These are phyloP conservation scores for Gymnogyps californianus DNA, from an alignment of 2,113 vertebrate genomes.

Conservation along the genomic window DNA sequence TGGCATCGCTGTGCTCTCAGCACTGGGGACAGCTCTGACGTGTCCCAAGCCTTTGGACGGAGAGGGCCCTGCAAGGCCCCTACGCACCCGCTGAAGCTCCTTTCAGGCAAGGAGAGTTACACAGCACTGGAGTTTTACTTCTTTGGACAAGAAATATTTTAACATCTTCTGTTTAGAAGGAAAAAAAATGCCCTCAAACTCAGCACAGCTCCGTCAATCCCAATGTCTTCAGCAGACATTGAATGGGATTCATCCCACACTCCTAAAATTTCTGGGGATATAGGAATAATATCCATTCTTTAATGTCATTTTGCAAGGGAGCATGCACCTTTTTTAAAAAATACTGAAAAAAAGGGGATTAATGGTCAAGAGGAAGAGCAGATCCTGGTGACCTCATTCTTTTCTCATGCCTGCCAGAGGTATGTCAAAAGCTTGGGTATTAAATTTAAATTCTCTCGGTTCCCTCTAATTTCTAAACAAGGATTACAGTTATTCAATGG, in stretches of 20 bases:
- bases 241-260: not conserved
- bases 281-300: not conserved
- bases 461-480: not conserved
- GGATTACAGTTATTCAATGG: not conserved
- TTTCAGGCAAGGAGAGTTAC: not conserved
- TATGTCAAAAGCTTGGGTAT: not conserved
- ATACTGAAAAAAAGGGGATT: not conserved
- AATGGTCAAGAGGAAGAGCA: not conserved
- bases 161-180: not conserved
- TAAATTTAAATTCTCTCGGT: not conserved
- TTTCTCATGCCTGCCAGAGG: not conserved
- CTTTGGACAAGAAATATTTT: not conserved
- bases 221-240: not conserved
- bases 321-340: not conserved
- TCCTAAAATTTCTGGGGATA: not conserved
- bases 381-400: not conserved
- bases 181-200: not conserved
- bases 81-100: not conserved
- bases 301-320: not conserved
- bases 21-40: not conserved
- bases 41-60: not conserved
- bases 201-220: not conserved
- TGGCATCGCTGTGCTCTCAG: not conserved
- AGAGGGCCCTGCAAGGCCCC: not conserved
- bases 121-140: not conserved